These are phyloP conservation scores for Hyles lineata DNA, from an alignment of 2,888 invertebrate species.

Conservation along the genomic window DNA sequence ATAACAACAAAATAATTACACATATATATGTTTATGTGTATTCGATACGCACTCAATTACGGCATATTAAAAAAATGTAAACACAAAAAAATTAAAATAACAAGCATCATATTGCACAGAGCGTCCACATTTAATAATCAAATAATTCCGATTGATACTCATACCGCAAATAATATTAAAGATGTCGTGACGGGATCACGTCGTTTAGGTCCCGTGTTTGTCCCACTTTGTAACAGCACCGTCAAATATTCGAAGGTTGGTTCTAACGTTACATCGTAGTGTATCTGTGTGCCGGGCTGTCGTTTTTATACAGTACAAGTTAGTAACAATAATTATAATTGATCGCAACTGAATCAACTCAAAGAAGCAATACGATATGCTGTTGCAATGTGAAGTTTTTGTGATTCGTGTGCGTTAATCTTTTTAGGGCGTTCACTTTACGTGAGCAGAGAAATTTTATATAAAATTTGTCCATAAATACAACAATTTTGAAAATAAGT, in stretches of 20 bases:
- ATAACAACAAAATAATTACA: constrained; percentile 20
- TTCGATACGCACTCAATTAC: constrained; percentile 16
- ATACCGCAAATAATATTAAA: constrained; percentile 32
- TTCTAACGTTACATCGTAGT: constrained; percentile 12
- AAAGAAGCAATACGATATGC: not conserved
- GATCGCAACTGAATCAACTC: not conserved
- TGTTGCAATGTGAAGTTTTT: not conserved
- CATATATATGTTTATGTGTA: constrained; percentile 6
- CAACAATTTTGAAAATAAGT: too few relatives aligned
- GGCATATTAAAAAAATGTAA: constrained; percentile 46
- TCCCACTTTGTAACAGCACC: constrained; percentile 20
- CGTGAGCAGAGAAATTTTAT: too few relatives aligned
- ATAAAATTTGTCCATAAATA: too few relatives aligned
- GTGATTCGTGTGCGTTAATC: too few relatives aligned
- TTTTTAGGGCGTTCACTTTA: too few relatives aligned
- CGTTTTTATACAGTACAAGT: not conserved
- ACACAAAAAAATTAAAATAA: constrained; percentile 78
- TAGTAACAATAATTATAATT: constrained; percentile 3
- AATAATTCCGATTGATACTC: constrained; percentile 62
- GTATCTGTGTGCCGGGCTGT: not conserved
- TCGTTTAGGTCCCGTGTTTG: constrained; percentile 11
- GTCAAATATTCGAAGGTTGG: constrained; percentile 12
- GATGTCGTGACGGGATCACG: constrained; percentile 14
- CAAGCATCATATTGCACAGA: constrained; percentile 83
- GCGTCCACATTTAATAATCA: constrained; percentile 75